Evolutionary conservation across 2,797 vertebrate genomes (phyloP), one percentile per base, ranked within the genome.

Genomic region (Centropyge bicolor): DNA sequence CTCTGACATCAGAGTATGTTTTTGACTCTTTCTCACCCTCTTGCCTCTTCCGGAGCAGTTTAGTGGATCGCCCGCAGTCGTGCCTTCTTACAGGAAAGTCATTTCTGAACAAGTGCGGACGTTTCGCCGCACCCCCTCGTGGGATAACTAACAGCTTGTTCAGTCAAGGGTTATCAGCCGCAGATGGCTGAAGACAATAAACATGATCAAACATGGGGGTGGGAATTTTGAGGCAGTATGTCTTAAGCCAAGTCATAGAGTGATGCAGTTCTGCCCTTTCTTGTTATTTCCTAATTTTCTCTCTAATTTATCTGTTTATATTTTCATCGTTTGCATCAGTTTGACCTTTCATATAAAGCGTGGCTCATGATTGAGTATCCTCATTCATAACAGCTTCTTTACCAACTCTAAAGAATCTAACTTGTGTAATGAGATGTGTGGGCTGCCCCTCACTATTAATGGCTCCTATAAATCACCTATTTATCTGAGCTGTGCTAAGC

Each of bases 161-260:
- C 84, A 91, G 92, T 93, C 92, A 89, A 89, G 91, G 91, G 91
- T 91, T 94, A 93, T 94, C 91, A 81, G 90, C 86, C 84, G 90
- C 93, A 94, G 93, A 94, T 93, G 93, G 92, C 84, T 93, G 89
- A 79, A 93, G 93, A 94, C 92, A 94, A 93, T 94, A 92, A 94
- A 94, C 93, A 93, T 70, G 89, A 91, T 93, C 85, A 93, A 94
- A 95, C 91, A 91, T 51, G 89, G 86, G 80, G 87, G 91, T 55
- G 90, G 84, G 70, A 88, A 80, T 83, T 89, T 81, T 74, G 19
- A 86, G 75, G 71, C 84, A 9, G 73, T 46, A 11, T 17, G 72
- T 67, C 74, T 89, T 76, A 84, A 89, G 82, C 63, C 75, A 77
- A 81, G 54, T 80, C 85, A 71, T 68, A 19, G 60, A 64, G 78